phyloP scores from a whole-genome alignment of 2,113 vertebrate genomes.

The Parus major region DNA sequence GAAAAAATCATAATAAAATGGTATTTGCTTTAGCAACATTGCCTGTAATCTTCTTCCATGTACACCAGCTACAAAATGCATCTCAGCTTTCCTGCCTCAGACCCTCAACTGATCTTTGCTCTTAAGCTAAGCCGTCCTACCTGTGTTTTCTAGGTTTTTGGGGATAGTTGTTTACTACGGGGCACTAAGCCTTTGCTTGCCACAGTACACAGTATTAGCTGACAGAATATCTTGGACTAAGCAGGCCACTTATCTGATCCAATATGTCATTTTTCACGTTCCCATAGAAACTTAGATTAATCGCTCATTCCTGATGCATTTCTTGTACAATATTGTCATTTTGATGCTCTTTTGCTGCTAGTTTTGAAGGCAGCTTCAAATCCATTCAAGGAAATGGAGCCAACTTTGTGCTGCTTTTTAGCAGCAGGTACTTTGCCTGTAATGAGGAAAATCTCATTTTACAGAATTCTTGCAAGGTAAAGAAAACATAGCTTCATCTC shows the following conservation, averaged over 20 bases:
- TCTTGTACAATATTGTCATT: constrained; percentile 64
- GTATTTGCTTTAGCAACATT: background rate
- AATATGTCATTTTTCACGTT: constrained; percentile 57
- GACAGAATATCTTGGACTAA: constrained; percentile 42
- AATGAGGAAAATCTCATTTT: constrained; percentile 63
- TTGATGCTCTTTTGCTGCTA: constrained; percentile 69
- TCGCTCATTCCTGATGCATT: constrained; percentile 60
- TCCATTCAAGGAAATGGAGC: background rate
- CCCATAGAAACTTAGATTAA: constrained; percentile 69
- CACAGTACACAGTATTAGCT: background rate
- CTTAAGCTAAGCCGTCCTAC: background rate
- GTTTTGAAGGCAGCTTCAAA: constrained; percentile 54
- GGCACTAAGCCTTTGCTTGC: background rate
- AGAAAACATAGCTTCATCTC: constrained; percentile 41
- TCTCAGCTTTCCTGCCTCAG: background rate
- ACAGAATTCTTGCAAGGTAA: constrained; percentile 46
- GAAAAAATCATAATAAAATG: constrained; percentile 7
- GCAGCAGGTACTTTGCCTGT: constrained; percentile 46
- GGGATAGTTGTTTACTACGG: background rate
- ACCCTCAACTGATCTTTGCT: background rate
- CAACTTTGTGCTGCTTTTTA: constrained; percentile 43
- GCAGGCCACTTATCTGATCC: constrained; percentile 49
- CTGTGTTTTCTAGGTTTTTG: background rate
- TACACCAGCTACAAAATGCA: background rate
- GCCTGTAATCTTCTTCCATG: background rate